Evolutionary conservation across 2,113 vertebrate genomes (phyloP), one percentile per base, ranked within the genome.

Genomic region (Bolborhynchus lineola): DNA sequence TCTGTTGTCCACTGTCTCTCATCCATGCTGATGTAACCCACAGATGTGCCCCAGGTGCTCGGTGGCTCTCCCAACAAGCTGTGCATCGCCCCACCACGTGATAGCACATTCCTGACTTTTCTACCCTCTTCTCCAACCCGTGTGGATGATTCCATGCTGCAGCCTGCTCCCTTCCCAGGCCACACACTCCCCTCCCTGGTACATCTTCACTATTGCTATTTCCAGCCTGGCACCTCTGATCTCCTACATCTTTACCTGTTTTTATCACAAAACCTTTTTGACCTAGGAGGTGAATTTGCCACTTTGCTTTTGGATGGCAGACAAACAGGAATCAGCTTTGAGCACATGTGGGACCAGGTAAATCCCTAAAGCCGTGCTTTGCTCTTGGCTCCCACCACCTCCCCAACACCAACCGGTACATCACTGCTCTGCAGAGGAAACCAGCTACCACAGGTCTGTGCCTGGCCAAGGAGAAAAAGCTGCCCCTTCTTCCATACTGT

Each of bases 271-370:
- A 69, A 69, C 11, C 11, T 75, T 65, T 49, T 11, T 31, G 46
- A 37, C 8, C 24, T 11, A 6, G 29, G 20, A 47, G 26, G 14
- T 9, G 57, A 42, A 20, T 77, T 81, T 68, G 59, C 53, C 68
- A 25, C 17, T 47, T 71, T 33, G 28, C 19, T 47, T 8, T 0
- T 14, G 57, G 15, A 62, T 15, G 21, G 53, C 29, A 39, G 19
- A 42, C 47, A 86, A 39, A 11, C 35, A 57, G 17, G n/a, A 69
- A 68, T 1, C 2, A 5, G n/a, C 49, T 53, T n/a, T 0, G 0
- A 35, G 46, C 28, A 47, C 1, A 0, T 10, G 13, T 0, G 0
- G 44, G 13, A 82, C 26, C 53, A 52, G 15, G 20, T 7, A 60
- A 78, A 79, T 26, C 89, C 52, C 19, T 52, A 59, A 39, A 67